phyloP scores from a whole-genome alignment of 2,888 invertebrate genomes.

The Oscheius sp. region DNA sequence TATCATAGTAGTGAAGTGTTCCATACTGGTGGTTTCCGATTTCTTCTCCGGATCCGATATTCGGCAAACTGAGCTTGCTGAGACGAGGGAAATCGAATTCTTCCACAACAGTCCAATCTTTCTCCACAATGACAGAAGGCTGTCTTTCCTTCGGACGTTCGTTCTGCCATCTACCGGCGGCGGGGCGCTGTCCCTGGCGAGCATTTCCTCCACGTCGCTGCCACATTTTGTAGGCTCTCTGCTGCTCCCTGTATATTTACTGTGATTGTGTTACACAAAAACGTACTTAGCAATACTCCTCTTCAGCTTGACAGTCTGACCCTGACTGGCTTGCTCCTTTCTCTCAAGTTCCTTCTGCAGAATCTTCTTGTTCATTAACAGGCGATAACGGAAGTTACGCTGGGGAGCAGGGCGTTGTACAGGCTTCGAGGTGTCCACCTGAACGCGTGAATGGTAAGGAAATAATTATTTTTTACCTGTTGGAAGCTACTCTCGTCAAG shows the following conservation, averaged over 20 bases:
- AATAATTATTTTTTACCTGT: constrained; percentile 77
- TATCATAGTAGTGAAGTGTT: constrained; percentile 95
- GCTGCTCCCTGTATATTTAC: constrained; percentile 73
- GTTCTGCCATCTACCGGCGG: constrained; percentile 59
- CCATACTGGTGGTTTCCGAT: constrained; percentile 84
- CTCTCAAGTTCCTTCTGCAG: constrained; percentile 71
- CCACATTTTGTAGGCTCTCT: constrained; percentile 86
- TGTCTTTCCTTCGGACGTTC: constrained; percentile 64
- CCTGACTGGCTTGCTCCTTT: constrained; percentile 70
- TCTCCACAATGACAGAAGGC: constrained; percentile 77
- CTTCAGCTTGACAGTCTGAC: constrained; percentile 71
- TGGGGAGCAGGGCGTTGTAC: constrained; percentile 52
- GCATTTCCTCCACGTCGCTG: constrained; percentile 77
- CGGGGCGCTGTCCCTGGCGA: constrained; percentile 56
- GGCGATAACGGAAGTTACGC: constrained; percentile 63
- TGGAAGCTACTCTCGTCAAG: constrained; percentile 99
- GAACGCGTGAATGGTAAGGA: background rate
- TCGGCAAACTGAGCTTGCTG: constrained; percentile 87
- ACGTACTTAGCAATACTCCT: constrained; percentile 65
- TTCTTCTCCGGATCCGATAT: constrained; percentile 84
- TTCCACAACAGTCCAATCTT: constrained; percentile 91
- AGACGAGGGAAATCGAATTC: constrained; percentile 98
- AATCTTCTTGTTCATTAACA: constrained; percentile 64
- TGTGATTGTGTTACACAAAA: too few species aligned
- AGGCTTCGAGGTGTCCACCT: constrained; percentile 84